Percentiles rank a stretch among this genome's conserved stretches.
Conservation (phyloP, 2,797 vertebrate species). For the Cichlasoma orientale region DNA sequence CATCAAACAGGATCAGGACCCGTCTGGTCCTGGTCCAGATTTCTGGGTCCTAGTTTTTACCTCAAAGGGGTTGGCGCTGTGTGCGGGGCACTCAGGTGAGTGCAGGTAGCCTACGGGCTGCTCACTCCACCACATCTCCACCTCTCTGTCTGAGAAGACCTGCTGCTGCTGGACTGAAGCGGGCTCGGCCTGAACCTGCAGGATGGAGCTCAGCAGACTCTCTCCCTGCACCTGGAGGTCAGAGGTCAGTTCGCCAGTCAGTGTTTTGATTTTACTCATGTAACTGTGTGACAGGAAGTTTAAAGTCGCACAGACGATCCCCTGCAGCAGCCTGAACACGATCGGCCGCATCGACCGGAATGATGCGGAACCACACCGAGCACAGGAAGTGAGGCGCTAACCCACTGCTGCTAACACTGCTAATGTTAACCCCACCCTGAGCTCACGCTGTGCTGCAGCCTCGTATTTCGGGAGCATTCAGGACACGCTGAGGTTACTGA, state of each 20-base stretch:
- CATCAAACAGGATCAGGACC: neutral
- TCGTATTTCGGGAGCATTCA: too few relatives aligned
- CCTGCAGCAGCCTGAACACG: too few relatives aligned
- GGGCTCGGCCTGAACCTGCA: slow-evolving; percentile 44
- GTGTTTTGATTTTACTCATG: neutral
- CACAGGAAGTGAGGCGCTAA: too few relatives aligned
- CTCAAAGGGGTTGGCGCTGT: slow-evolving; percentile 36
- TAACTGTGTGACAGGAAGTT: too few relatives aligned
- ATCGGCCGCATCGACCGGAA: too few relatives aligned
- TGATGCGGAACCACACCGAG: too few relatives aligned
- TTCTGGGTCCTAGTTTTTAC: slow-evolving; percentile 10
- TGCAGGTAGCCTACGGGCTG: neutral
- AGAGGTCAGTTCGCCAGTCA: neutral
- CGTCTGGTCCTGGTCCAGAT: neutral
- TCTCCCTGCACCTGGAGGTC: slow-evolving; percentile 56
- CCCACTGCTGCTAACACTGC: too few relatives aligned
- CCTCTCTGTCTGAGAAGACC: slow-evolving; percentile 15
- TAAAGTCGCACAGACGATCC: too few relatives aligned
- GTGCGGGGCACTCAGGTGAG: slow-evolving; percentile 10
- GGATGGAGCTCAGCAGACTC: slow-evolving; percentile 76
- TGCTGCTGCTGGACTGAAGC: slow-evolving; percentile 20
- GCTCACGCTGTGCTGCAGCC: too few relatives aligned
- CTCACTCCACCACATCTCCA: slow-evolving; percentile 70
- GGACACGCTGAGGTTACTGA: too few relatives aligned
- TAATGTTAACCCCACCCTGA: too few relatives aligned